Evolutionary conservation across 2,113 vertebrate genomes (phyloP).

Genomic region (Nicator chloris): DNA sequence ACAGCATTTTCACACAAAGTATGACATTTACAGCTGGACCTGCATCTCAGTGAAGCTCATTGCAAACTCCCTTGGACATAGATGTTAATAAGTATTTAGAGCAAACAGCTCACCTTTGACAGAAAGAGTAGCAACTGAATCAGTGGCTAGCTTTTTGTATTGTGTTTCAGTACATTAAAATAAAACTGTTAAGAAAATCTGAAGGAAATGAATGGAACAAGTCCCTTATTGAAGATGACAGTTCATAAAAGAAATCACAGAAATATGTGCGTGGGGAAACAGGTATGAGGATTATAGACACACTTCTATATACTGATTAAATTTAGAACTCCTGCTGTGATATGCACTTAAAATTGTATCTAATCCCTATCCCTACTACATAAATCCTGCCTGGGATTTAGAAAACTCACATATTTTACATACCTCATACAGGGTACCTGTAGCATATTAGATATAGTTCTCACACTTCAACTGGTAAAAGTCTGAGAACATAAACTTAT

Average conservation of each 20-base stretch:
- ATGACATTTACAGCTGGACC: not conserved
- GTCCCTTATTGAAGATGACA: not conserved
- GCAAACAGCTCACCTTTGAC: not conserved
- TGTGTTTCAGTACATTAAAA: not conserved
- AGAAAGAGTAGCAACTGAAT: not conserved
- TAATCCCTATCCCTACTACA: not conserved
- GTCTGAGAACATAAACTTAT: not conserved
- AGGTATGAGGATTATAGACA: not conserved
- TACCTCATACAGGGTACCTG: not conserved
- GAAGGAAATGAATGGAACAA: not conserved
- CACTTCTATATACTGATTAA: not conserved
- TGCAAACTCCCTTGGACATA: not conserved
- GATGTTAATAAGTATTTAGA: not conserved
- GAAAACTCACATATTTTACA: not conserved
- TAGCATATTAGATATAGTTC: not conserved
- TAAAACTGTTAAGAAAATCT: not conserved
- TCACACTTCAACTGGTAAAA: not conserved
- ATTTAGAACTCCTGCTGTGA: not conserved
- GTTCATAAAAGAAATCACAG: not conserved
- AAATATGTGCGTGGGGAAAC: rapidly evolving
- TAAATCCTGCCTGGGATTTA: not conserved
- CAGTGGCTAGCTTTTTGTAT: not conserved
- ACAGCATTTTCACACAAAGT: not conserved
- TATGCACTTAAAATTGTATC: not conserved
- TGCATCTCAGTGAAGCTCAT: not conserved